These are phyloP conservation scores for Coelinius sp. DNA, from an alignment of 2,888 invertebrate species.

Conservation along the genomic window DNA sequence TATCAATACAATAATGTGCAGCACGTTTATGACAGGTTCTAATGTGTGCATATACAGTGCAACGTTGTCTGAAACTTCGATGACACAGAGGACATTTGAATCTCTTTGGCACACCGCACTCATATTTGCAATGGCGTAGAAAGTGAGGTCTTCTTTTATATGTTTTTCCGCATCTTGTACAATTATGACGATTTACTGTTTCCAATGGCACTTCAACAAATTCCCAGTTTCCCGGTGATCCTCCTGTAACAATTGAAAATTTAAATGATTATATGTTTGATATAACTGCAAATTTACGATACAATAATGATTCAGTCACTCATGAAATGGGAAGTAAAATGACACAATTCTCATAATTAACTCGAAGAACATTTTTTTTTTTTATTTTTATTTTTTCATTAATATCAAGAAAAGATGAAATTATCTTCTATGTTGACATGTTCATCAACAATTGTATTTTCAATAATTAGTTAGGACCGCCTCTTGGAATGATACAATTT, in stretches of 20 bases:
- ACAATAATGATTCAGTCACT: neutral
- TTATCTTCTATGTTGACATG: no score
- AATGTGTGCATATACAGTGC: conserved; percentile 66
- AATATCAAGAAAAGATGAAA: no score
- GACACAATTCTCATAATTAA: no score
- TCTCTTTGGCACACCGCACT: conserved; percentile 67
- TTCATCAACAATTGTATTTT: no score
- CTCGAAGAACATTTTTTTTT: no score
- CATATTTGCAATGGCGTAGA: conserved; percentile 73
- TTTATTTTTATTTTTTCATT: no score
- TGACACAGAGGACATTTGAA: conserved; percentile 69
- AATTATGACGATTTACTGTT: neutral
- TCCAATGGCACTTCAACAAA: neutral
- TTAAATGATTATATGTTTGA: neutral
- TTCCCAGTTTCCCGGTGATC: neutral
- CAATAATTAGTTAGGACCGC: no score
- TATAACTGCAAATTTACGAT: neutral
- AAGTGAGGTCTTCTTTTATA: conserved; percentile 77
- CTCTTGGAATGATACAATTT: neutral
- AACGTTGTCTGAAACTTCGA: conserved; percentile 60
- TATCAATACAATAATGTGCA: conserved; percentile 64
- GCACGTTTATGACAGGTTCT: conserved; percentile 60
- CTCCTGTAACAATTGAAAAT: neutral
- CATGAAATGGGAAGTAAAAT: neutral
- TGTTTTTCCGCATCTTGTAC: conserved; percentile 71